phyloP scores from a whole-genome alignment of 1,140 invertebrate species.

The Xylocopa sonorina region DNA sequence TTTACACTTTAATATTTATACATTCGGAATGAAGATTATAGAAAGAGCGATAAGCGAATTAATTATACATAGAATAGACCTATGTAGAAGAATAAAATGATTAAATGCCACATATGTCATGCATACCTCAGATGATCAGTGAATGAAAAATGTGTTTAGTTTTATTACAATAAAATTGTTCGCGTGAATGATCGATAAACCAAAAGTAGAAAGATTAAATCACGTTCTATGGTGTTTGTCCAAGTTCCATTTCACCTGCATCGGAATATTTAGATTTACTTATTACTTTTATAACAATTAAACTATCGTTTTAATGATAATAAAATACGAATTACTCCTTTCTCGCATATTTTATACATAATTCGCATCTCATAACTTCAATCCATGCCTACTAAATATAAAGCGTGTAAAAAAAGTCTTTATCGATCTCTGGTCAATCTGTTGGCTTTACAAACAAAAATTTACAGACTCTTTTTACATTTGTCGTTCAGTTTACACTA shows the following conservation, averaged over 20 bases:
- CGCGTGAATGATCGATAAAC: not conserved
- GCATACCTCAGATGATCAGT: not conserved
- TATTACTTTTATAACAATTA: no score
- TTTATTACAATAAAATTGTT: not conserved
- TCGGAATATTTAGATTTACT: not conserved
- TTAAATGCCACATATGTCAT: not conserved
- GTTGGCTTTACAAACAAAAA: not conserved
- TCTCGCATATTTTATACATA: slow-evolving; percentile 11
- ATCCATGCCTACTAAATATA: not conserved
- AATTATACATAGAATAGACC: not conserved
- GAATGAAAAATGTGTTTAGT: not conserved
- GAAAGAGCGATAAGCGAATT: not conserved
- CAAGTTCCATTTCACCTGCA: not conserved
- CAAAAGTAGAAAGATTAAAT: not conserved
- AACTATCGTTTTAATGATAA: slow-evolving; percentile 1
- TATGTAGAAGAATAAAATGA: not conserved
- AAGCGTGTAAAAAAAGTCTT: slow-evolving; percentile 33
- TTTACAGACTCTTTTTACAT: not conserved
- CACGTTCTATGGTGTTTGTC: not conserved
- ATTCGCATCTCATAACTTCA: not conserved
- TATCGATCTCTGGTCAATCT: not conserved
- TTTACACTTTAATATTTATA: not conserved
- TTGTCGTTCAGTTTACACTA: slow-evolving; percentile 7
- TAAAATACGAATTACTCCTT: slow-evolving; percentile 15
- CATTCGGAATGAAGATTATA: not conserved